Evolutionary conservation across 2,113 vertebrate genomes (phyloP).

Genomic region (Tupaia tana): DNA sequence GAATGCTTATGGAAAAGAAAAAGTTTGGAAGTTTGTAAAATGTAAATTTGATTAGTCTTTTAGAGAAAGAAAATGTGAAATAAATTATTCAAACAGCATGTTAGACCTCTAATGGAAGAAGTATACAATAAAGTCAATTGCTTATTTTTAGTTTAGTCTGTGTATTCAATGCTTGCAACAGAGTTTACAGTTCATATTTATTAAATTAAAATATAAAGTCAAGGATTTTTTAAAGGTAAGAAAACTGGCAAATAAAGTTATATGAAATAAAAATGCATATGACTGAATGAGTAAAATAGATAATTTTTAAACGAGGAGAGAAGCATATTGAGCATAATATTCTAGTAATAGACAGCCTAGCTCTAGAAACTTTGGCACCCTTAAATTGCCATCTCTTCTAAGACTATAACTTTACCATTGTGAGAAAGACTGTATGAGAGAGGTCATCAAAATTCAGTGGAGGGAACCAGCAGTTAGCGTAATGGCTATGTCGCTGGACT

Average conservation of each 20-base stretch:
- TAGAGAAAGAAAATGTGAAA: conserved; percentile 6
- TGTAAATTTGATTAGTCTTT: background rate
- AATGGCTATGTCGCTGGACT: too few relatives aligned
- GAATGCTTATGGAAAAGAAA: background rate
- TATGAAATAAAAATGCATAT: background rate
- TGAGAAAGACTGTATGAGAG: background rate
- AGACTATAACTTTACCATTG: background rate
- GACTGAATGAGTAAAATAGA: background rate
- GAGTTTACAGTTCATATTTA: background rate
- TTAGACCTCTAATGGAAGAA: background rate
- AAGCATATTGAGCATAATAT: background rate
- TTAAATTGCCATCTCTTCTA: background rate
- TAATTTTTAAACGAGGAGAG: background rate
- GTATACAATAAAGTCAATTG: background rate
- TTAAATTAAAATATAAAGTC: conserved; percentile 2
- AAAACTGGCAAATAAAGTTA: background rate
- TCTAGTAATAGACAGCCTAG: background rate
- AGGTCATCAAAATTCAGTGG: too few relatives aligned
- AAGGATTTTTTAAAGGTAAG: background rate
- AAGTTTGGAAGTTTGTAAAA: background rate
- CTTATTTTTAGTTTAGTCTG: background rate
- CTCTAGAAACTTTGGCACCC: background rate
- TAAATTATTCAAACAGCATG: background rate
- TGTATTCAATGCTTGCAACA: background rate
- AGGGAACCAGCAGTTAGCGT: too few relatives aligned